Evolutionary conservation across 2,113 vertebrate species (phyloP).

Genomic region (Paralichthys olivaceus): DNA sequence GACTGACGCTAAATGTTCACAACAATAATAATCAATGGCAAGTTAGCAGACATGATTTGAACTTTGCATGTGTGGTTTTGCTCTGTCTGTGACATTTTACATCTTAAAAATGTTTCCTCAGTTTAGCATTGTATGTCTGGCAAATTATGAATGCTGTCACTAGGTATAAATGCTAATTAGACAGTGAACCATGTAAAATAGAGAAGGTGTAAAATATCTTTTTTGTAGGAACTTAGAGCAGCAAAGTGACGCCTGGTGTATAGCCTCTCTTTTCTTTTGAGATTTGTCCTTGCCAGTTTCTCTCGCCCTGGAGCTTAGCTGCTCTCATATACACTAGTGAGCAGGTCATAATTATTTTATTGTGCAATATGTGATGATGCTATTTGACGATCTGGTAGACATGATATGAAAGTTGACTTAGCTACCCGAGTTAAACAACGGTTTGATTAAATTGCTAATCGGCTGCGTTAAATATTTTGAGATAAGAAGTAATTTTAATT

Average conservation of each 20-base stretch:
- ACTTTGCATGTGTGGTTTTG: neutral
- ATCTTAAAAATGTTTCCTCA: neutral
- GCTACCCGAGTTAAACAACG: neutral
- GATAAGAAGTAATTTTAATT: neutral
- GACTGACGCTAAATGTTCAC: conserved; percentile 10
- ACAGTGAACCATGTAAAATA: neutral
- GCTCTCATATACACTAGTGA: conserved; percentile 29
- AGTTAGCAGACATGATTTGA: neutral
- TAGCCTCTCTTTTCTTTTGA: conserved; percentile 36
- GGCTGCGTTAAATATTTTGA: neutral
- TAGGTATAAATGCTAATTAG: neutral
- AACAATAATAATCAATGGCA: neutral
- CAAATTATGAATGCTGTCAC: neutral
- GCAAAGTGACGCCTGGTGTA: conserved; percentile 4
- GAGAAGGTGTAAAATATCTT: neutral
- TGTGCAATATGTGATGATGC: conserved; percentile 54
- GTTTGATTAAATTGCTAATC: neutral
- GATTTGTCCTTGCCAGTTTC: conserved; percentile 44
- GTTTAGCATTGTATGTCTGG: neutral
- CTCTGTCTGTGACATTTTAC: neutral
- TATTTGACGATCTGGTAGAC: conserved; percentile 1
- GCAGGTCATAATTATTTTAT: conserved; percentile 70
- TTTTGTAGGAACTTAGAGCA: neutral
- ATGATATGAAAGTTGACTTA: neutral
- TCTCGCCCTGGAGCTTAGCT: conserved; percentile 53